Percentiles rank a stretch among this genome's conserved stretches.
These are phyloP conservation scores for Trissonchulus latispiculum DNA, from an alignment of 2,888 invertebrate genomes.

Conservation along the genomic window DNA sequence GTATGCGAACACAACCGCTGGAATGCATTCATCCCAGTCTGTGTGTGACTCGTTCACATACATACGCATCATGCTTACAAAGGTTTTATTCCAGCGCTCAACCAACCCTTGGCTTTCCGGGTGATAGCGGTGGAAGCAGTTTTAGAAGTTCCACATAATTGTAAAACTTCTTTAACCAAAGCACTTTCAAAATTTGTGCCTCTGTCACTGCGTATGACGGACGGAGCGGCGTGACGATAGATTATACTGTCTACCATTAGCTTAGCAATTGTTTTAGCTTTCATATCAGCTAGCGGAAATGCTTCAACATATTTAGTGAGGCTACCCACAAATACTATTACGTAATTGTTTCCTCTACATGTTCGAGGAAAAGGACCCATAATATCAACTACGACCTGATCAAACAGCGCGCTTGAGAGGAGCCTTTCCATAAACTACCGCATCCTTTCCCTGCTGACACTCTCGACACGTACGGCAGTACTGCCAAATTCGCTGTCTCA, in stretches of 20 bases:
- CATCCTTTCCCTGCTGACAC: not conserved
- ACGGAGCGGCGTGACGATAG: too few relatives aligned
- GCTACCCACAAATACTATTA: constrained; percentile 27
- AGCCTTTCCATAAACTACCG: not conserved
- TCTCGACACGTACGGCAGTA: not conserved
- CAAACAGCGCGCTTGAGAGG: constrained; percentile 27
- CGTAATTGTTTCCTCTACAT: constrained; percentile 27
- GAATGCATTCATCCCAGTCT: constrained; percentile 26
- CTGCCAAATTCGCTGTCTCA: too few relatives aligned
- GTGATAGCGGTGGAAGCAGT: constrained; percentile 3
- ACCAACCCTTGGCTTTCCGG: constrained; percentile 25
- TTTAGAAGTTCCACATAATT: not conserved
- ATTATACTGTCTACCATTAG: too few relatives aligned
- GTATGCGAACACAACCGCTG: constrained; percentile 21
- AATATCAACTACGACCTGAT: constrained; percentile 29
- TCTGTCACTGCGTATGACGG: too few relatives aligned
- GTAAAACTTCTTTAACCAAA: not conserved
- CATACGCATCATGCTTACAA: constrained; percentile 22
- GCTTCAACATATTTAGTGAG: constrained; percentile 1
- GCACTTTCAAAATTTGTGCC: constrained; percentile 17
- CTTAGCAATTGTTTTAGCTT: too few relatives aligned
- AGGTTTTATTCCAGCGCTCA: constrained; percentile 24
- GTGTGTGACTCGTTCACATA: constrained; percentile 7
- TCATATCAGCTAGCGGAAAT: too few relatives aligned
- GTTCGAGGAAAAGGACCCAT: constrained; percentile 27